Evolutionary conservation across 2,888 invertebrate genomes (phyloP).

Genomic region (Micoletzkya japonica): DNA sequence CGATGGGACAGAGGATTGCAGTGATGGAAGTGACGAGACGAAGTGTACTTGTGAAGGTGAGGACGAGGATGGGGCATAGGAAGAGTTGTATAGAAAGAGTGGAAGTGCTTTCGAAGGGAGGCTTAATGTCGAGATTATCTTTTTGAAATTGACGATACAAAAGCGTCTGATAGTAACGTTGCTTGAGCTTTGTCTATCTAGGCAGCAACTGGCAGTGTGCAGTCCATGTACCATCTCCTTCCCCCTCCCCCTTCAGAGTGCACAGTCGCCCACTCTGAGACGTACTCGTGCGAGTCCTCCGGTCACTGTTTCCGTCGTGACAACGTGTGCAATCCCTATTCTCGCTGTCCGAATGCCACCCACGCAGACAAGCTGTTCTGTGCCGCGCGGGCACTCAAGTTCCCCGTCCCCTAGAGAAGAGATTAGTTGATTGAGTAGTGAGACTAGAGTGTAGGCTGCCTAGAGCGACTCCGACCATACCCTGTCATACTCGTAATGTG

Average conservation of each 20-base stretch:
- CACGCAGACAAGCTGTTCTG: slow-evolving; percentile 47
- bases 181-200: too few species aligned
- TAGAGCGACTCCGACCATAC: too few species aligned
- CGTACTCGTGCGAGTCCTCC: slow-evolving; percentile 40
- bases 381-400: slow-evolving; percentile 28
- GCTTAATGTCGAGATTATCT: too few species aligned
- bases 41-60: slow-evolving; percentile 51
- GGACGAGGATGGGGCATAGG: neutral
- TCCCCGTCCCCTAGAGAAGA: neutral
- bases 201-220: neutral
- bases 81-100: neutral
- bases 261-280: slow-evolving; percentile 24
- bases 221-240: too few species aligned
- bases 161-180: too few species aligned
- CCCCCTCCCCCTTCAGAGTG: too few species aligned
- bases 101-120: too few species aligned
- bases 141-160: too few species aligned
- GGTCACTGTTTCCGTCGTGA: slow-evolving; percentile 49
- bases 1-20: slow-evolving; percentile 50
- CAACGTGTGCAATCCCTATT: slow-evolving; percentile 53
- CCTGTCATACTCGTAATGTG: too few species aligned
- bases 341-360: slow-evolving; percentile 52
- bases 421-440: too few species aligned
- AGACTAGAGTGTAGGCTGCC: too few species aligned
- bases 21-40: slow-evolving; percentile 51